Conservation (phyloP, 2,888 invertebrate species). For the Diarsia brunnea region DNA sequence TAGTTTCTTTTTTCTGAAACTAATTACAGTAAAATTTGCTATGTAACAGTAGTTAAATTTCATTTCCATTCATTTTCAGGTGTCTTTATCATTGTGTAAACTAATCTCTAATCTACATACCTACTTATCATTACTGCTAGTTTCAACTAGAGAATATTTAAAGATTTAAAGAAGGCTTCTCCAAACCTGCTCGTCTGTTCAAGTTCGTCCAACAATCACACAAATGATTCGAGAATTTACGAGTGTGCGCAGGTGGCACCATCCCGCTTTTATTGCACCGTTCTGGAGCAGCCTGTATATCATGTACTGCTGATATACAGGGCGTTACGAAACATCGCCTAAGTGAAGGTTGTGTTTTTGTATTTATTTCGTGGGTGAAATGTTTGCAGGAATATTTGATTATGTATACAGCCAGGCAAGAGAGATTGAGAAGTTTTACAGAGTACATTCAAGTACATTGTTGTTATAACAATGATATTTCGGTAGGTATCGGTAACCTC, state of each 20-base stretch:
- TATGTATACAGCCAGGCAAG: background rate
- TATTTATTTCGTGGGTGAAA: conserved; percentile 41
- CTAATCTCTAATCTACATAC: background rate
- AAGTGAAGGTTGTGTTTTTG: conserved; percentile 12
- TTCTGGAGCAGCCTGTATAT: conserved; percentile 64
- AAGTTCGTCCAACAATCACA: conserved; percentile 67
- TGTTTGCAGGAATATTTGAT: background rate
- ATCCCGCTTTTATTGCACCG: conserved; percentile 65
- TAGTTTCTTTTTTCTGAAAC: background rate
- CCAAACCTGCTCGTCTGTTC: conserved; percentile 48
- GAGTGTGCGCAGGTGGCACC: conserved; percentile 69
- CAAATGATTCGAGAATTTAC: conserved; percentile 76
- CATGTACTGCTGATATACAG: conserved; percentile 50
- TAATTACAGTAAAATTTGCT: background rate
- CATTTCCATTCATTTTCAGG: background rate
- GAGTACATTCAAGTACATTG: too few relatives aligned
- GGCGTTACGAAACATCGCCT: conserved; percentile 26
- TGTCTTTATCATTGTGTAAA: background rate
- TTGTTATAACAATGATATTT: background rate
- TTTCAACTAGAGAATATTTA: background rate
- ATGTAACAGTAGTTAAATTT: background rate
- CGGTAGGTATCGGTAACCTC: background rate
- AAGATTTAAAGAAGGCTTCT: background rate
- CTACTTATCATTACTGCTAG: background rate
- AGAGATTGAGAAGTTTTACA: background rate